Percentiles rank a stretch among this genome's conserved stretches.
phyloP scores from a whole-genome alignment of 1,140 invertebrate genomes.

The Polypedilum pembai region DNA sequence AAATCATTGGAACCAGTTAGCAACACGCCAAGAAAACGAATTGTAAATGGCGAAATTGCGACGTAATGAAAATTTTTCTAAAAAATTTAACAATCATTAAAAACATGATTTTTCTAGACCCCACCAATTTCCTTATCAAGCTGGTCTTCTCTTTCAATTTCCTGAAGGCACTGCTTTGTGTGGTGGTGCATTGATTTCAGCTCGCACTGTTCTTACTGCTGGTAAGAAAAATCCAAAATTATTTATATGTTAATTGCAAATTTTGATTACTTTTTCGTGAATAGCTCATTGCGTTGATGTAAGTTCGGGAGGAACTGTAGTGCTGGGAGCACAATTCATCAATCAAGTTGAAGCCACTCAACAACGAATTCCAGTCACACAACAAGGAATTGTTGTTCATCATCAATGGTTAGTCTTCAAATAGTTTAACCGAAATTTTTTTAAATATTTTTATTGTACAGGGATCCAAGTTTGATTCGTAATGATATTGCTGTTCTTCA shows the following conservation, averaged over 20 bases:
- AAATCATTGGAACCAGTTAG: background rate
- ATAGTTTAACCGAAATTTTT: too few relatives aligned
- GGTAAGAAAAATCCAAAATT: background rate
- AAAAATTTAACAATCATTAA: background rate
- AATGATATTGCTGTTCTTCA: slow-evolving; percentile 39
- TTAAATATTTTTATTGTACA: too few relatives aligned
- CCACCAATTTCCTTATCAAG: slow-evolving; percentile 20
- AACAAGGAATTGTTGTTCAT: slow-evolving; percentile 34
- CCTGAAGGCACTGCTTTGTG: background rate
- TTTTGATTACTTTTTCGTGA: background rate
- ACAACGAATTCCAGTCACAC: slow-evolving; percentile 33
- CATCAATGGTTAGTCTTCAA: too few relatives aligned
- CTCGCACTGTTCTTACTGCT: background rate
- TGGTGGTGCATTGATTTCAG: background rate
- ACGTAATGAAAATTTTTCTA: background rate
- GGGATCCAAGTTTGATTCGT: slow-evolving; percentile 31
- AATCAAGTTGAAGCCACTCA: background rate
- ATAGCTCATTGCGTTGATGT: slow-evolving; percentile 22
- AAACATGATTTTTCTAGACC: background rate
- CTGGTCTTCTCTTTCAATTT: background rate
- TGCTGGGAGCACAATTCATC: slow-evolving; percentile 20
- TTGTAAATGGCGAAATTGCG: slow-evolving; percentile 21
- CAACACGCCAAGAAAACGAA: background rate
- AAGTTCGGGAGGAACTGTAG: background rate
- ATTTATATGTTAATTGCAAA: background rate